These are phyloP conservation scores for Procambarus clarkii DNA, from an alignment of 1,140 invertebrate genomes.

Conservation along the genomic window DNA sequence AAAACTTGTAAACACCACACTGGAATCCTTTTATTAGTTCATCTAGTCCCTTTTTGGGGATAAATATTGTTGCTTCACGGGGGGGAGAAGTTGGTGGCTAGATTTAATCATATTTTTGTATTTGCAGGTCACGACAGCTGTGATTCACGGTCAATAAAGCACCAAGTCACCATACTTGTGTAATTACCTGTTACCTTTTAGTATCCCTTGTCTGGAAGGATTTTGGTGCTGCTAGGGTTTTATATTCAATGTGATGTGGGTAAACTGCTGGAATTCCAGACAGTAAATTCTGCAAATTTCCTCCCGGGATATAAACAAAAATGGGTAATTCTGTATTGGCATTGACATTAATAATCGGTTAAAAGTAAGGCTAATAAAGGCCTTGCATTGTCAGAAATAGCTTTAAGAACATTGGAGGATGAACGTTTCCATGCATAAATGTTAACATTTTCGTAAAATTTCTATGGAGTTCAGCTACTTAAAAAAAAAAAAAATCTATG, in stretches of 20 bases:
- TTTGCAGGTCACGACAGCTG: constrained; percentile 63
- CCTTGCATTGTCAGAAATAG: neutral
- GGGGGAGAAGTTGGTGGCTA: neutral
- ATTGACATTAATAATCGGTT: too few relatives aligned
- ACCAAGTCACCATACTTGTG: constrained; percentile 50
- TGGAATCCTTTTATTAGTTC: constrained; percentile 54
- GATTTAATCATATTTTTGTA: constrained; percentile 52
- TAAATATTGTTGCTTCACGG: neutral
- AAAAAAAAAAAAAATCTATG: too few relatives aligned
- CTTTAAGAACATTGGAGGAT: neutral
- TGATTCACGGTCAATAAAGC: constrained; percentile 65
- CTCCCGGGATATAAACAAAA: neutral
- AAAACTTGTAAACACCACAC: constrained; percentile 66
- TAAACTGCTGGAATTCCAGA: neutral
- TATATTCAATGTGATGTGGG: neutral
- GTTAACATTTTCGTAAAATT: too few relatives aligned
- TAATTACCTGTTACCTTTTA: constrained; percentile 58
- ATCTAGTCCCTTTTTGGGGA: constrained; percentile 31
- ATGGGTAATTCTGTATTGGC: neutral
- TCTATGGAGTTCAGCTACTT: too few relatives aligned
- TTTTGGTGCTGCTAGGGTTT: neutral
- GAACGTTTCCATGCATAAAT: too few relatives aligned
- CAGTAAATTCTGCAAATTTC: neutral
- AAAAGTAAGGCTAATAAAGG: too few relatives aligned
- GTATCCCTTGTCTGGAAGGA: neutral